Base-by-base conservation (phyloP, 2,888 invertebrate species). In the Autographa pulchrina region DNA sequence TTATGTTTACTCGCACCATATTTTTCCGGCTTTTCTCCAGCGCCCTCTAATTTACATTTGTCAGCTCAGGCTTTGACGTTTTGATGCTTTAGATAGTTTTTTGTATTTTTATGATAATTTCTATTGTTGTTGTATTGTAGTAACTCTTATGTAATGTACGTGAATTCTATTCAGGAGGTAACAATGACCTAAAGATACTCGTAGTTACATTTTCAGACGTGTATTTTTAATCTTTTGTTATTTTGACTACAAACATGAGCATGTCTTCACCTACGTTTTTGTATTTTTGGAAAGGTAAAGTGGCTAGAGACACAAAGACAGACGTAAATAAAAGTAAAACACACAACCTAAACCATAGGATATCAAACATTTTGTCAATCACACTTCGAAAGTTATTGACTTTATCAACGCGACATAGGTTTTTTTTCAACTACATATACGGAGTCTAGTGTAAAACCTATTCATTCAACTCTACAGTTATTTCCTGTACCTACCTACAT, bases 41-140 rank as follows among this genome's bases (percentile, higher is more conserved):
- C n/a, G 31, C 9, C 31, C 16, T 52, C 64, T 79, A 72, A 74
- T 82, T 79, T 81, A 68, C 77, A 74, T 82, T 70, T 68, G 72
- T 67, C 72, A 68, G 20, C 14, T 38, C 61, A 52, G 54, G 48
- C 16, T 59, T 52, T 59, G 65, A 68, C 62, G 62, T 43, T 59
- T 58, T 54, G 59, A 65, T 54, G 41, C 16, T 58, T 32, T 60
- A 8, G 43, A 62, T 62, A 62, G n/a, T 16, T 41, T 48, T 5
- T 48, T 48, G 48, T 48, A 48, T 48, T n/a, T n/a, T 48, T 63
- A 56, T 20, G 54, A 5, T 13, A 56, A 56, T 16, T 5, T 43
- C 43, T 9, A 16, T 43, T 43, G 14, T 43, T 14, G 16, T 16
- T 43, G 43, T 43, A 16, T 14, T 41, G 16, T 14, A 48, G 48